Base-by-base conservation (phyloP, 2,797 vertebrate genomes). In the Linurgus olivaceus region DNA sequence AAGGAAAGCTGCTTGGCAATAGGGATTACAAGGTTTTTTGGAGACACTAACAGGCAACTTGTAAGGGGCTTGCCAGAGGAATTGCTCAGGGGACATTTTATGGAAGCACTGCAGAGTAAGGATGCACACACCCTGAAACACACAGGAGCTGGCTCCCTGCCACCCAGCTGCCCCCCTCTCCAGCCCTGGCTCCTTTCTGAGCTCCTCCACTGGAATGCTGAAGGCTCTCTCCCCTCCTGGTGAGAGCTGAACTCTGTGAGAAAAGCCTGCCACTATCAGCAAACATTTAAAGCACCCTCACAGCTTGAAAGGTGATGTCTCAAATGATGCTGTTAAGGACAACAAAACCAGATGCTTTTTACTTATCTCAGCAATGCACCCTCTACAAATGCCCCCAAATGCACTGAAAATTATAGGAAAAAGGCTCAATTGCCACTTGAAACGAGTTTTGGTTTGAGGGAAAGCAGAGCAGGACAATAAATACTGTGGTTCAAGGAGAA, bases 301-400 rank as follows among this genome's bases (percentile, higher is more conserved):
- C 63, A 78, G 75, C 72, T 68, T 72, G 87, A 73, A 78, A 90
- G 82, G 86, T 70, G 82, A 81, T 72, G 73, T 62, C 86, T 72
- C 78, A 88, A 91, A 87, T 37, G 78, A 65, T 59, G 84, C 73
- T 66, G 66, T 83, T 89, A 90, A 91, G 86, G 73, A 93, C 82
- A 94, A 94, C 82, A 88, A 94, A 93, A 62, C 44, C 55, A 75
- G 94, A 86, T 66, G 76, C 62, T 80, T 92, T 92, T 80, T 75
- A 92, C 74, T 95, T 95, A 96, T 91, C 93, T 80, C 85, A 35
- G 91, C 29, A 71, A 93, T 2, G 6, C 70, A 90, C 54, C 25
- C 55, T 88, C 72, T 28, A 68, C 44, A 84, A 75, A 92, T 35
- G 70, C 79, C 87, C 75, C 68, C 72, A 93, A 93, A 91, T 71